These are phyloP conservation scores for Sciurus carolinensis DNA, from an alignment of 2,797 vertebrate genomes.

Conservation along the genomic window DNA sequence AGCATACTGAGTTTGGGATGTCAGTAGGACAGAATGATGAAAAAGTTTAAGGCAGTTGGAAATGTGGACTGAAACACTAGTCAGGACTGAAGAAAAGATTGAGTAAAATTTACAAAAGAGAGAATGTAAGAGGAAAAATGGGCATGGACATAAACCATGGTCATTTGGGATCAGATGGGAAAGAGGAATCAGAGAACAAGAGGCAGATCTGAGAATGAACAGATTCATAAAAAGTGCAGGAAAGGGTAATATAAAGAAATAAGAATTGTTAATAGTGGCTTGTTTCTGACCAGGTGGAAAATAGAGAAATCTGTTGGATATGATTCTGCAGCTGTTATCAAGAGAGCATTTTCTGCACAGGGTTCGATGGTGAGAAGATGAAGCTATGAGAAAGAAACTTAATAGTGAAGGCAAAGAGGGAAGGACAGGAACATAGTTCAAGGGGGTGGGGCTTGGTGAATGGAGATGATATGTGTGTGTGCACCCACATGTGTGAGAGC, in stretches of 20 bases:
- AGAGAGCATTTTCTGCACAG: not conserved
- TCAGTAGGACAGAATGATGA: not conserved
- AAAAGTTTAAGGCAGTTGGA: not conserved
- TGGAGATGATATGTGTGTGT: not conserved
- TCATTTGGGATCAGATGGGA: not conserved
- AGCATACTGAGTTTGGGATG: conserved; percentile 16
- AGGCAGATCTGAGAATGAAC: not conserved
- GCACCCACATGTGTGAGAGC: not conserved
- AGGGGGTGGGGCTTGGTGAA: not conserved
- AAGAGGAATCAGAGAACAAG: not conserved
- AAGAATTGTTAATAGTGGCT: not conserved
- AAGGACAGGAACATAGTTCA: not conserved
- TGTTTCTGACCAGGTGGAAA: not conserved
- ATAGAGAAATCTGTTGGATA: not conserved
- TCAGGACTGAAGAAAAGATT: not conserved
- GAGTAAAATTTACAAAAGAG: conserved; percentile 1
- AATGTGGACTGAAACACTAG: not conserved
- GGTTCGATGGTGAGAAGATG: not conserved
- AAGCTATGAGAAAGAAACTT: not conserved
- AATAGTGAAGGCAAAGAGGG: not conserved
- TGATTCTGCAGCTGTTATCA: not conserved
- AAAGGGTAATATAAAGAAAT: not conserved
- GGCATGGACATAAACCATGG: not conserved
- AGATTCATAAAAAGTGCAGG: not conserved
- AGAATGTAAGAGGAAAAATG: not conserved